Conservation (phyloP, 92 coral and sea anemone species). For the Phymanthus crucifer region DNA sequence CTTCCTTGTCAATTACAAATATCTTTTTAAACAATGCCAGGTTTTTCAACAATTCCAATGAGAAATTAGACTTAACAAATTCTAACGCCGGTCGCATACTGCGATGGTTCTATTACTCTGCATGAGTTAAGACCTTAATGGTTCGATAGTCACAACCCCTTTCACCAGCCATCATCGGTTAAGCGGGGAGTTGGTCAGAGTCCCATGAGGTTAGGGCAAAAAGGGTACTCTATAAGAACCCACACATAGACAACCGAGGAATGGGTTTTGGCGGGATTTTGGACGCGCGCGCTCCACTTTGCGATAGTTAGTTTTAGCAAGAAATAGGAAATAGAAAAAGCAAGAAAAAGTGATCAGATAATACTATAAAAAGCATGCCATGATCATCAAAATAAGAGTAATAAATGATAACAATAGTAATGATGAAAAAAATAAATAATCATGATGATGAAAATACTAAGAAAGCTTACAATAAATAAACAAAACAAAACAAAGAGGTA, state of each 20-base stretch:
- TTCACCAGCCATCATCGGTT: conserved; percentile 6
- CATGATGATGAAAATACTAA: neutral
- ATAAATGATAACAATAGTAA: neutral
- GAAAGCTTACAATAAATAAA: too few species aligned
- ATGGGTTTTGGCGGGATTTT: conserved; percentile 1
- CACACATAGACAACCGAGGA: neutral
- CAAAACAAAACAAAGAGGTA: neutral
- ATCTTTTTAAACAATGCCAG: neutral
- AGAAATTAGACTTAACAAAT: neutral
- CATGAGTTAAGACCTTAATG: conserved; percentile 1
- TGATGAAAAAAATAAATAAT: neutral
- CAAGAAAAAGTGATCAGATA: neutral
- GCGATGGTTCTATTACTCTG: neutral
- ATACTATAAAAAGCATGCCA: neutral
- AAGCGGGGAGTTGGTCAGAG: neutral
- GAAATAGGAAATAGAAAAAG: neutral
- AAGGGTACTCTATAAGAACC: neutral
- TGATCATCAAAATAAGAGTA: neutral
- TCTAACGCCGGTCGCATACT: conserved; percentile 6
- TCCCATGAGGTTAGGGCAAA: neutral
- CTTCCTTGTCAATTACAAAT: neutral
- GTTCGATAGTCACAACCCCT: neutral
- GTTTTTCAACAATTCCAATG: neutral
- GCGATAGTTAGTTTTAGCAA: neutral
- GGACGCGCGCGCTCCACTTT: neutral